Base-by-base conservation (phyloP, 2,888 invertebrate species). In the Eulithis testata region DNA sequence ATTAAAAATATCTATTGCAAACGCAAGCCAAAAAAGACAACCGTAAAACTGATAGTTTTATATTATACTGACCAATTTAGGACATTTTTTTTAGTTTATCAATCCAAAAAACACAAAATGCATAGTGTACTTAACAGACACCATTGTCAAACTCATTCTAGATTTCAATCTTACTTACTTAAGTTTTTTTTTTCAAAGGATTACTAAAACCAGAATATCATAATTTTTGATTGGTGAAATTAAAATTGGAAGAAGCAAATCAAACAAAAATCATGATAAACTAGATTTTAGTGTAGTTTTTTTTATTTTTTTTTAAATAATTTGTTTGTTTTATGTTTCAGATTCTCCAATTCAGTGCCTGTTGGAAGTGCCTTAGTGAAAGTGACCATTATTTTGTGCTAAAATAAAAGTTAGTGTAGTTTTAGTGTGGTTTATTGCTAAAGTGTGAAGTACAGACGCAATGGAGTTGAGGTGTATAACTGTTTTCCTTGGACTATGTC, bases 341-440 rank as follows among this genome's bases (percentile, higher is more conserved):
- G 62, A 59, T 62, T 31, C 11, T 43, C 49, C 54, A 9, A 27
- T 12, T 8, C 44, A 87, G 91, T 90, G 90, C 89, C 90, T 86
- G 52, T 83, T 82, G 83, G 79, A 86, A 85, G 91, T 91, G 91
- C 91, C 90, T 90, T 89, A 68, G 88, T 89, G 90, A 54, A 71
- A 81, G 87, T 89, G 89, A 51, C 76, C 66, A 71, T n/a, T 11
- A 11, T 14, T 67, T 68, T 14, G 68, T 66, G 68, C 56, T 53
- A 51, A 62, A 64, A 61, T 60, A 45, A n/a, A n/a, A 40, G 6
- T 40, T 45, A 47, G 3, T 50, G 0, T 50, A 37, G 11, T 27
- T 21, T 11, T 57, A 77, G 74, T 74, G 76, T 59, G 65, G 76
- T 74, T 73, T 71, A 81, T 2, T 21, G 21, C 76, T 74, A 60